Base-by-base conservation (phyloP, 2,113 vertebrate genomes). In the Aphelocoma coerulescens region DNA sequence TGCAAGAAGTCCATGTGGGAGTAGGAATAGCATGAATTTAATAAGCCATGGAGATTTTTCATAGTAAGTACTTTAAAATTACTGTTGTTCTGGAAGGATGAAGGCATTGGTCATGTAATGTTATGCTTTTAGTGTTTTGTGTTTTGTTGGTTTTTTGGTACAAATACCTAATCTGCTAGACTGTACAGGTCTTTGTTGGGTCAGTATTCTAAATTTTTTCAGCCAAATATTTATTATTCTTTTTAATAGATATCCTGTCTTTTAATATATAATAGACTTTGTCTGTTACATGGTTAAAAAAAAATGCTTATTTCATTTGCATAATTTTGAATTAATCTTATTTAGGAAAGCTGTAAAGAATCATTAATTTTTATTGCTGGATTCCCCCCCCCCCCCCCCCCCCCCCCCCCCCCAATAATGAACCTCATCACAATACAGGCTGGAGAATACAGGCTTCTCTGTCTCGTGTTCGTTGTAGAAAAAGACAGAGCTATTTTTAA, bases 401-500 rank as follows among this genome's bases (percentile, higher is more conserved):
- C 3, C 11, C 43, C 32, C 21, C 26, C 16, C 39, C 17, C 41
- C 24, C 76, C 72, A 94, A 37, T 94, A 91, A 95, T 43, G 63
- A 96, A 87, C 44, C 96, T 95, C 88, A 91, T 96, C 97, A 95
- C 72, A 94, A 91, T 94, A 97, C 89, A 98, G 96, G 94, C 96
- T 96, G 88, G 94, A 88, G 97, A 97, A 98, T 97, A 37, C 35
- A 37, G 35, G 35, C 95, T 97, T 80, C 87, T 89, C 96, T 97
- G 94, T 96, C 96, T 97, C 57, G 28, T 96, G 95, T 85, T 98
- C 96, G 81, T 97, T 97, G 97, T 98, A 97, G 97, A 94, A 98
- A 98, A 98, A 98, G 95, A 89, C 96, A 95, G 97, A 94, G 95
- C 97, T 98, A 98, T 98, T 98, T 98, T 98, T 98, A 98, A 97